Conservation (phyloP, 1,140 invertebrate genomes). For the Drosophila tristis region DNA sequence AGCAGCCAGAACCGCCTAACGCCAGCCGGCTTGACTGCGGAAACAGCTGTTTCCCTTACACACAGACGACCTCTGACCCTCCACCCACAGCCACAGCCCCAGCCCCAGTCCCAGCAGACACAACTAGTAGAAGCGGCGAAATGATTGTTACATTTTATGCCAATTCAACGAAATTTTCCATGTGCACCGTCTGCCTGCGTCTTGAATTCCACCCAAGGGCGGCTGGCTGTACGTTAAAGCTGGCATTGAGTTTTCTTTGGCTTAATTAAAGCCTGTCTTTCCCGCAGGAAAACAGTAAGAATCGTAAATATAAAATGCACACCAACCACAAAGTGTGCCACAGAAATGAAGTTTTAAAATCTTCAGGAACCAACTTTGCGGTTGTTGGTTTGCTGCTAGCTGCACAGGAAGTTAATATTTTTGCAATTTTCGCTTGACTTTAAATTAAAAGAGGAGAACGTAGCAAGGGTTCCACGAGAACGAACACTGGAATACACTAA, state of each 20-base stretch:
- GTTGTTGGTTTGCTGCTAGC: conserved; percentile 15
- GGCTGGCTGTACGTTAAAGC: conserved; percentile 15
- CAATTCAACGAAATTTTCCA: conserved; percentile 69
- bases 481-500: neutral
- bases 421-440: conserved; percentile 59
- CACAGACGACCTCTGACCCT: conserved; percentile 42
- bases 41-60: conserved; percentile 76
- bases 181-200: conserved; percentile 27
- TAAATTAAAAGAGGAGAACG: conserved; percentile 54
- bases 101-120: neutral
- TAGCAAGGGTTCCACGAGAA: neutral
- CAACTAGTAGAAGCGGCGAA: conserved; percentile 29
- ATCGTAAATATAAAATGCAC: conserved; percentile 48
- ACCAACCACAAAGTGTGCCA: conserved; percentile 19
- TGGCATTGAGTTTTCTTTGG: conserved; percentile 34
- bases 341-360: conserved; percentile 57
- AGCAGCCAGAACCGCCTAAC: conserved; percentile 13
- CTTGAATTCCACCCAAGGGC: conserved; percentile 19
- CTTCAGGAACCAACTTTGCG: conserved; percentile 20
- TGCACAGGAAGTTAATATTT: conserved; percentile 66
- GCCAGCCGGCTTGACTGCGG: conserved; percentile 41
- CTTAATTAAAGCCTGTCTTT: conserved; percentile 64
- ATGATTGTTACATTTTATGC: conserved; percentile 77
- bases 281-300: conserved; percentile 10
- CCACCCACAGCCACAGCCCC: neutral